phyloP scores from a whole-genome alignment of 2,113 vertebrate genomes.

The Papio anubis region DNA sequence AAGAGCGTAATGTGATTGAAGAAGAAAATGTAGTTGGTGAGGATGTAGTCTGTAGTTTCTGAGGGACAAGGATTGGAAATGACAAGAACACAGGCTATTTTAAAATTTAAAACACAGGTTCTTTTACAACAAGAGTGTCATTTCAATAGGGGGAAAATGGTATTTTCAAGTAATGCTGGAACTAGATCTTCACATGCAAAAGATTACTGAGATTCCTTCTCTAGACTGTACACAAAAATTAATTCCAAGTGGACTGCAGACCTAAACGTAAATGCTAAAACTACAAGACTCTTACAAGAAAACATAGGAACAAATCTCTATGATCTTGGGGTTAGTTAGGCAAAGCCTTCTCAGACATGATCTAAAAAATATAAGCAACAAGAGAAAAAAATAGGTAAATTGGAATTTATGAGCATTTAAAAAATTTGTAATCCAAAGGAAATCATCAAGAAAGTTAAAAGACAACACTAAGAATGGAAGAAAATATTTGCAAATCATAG shows the following conservation, averaged over 20 bases:
- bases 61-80: not conserved
- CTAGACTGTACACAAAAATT: not conserved
- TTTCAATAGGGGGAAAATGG: not conserved
- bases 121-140: not conserved
- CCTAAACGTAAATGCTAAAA: not conserved
- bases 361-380: not conserved
- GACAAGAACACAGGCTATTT: not conserved
- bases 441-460: conserved; percentile 13
- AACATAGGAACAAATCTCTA: not conserved
- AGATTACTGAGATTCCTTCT: not conserved
- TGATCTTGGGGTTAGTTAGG: not conserved
- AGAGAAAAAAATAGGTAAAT: not conserved
- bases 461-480: not conserved
- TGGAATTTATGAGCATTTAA: not conserved
- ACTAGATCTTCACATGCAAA: not conserved
- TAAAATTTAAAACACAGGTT: not conserved
- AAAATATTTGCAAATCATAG: conserved; percentile 3
- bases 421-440: not conserved
- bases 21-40: not conserved
- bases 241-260: not conserved
- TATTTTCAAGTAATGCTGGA: not conserved
- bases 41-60: not conserved
- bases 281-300: not conserved
- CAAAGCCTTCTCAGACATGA: not conserved
- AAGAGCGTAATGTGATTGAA: not conserved